Base-by-base conservation (phyloP, 1,140 invertebrate species). In the Belonocnema kinseyi region DNA sequence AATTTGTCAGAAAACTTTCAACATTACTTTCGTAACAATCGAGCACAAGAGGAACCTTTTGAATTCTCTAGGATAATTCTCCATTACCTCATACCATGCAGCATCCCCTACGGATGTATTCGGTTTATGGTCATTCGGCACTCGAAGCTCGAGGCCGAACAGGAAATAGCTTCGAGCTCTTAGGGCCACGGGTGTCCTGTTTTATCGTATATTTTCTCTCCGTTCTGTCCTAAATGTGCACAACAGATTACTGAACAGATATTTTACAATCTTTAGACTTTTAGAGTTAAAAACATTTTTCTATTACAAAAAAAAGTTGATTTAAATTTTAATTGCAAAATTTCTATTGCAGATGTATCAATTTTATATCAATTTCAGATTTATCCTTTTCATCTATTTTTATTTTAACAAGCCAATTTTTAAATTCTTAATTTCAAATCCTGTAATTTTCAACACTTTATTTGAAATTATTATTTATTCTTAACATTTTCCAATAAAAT, bases 61-160 rank as follows among this genome's bases (percentile, higher is more conserved):
- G 61, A 66, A 33, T 66, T 21, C 12, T 40, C 2, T 66, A n/a
- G 26, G 26, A 66, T 66, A 66, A 66, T 66, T 66, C 61, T 33
- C 61, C 26, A 66, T 66, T 66, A 66, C 61, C 26, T 66, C 61
- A 79, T 51, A 76, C 72, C 46, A 76, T 74, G 76, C 71, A 72
- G 78, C 79, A 76, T 78, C 86, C 86, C 88, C 85, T 87, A 84
- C 89, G 88, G 88, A 91, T 89, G 85, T 90, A 90, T 90, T 90
- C 89, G 81, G 83, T 90, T 89, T 90, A 91, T 87, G 89, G 86
- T 87, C 82, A 87, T 85, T 86, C 85, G 80, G 83, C 81, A 80
- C 72, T 82, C 76, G 80, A 79, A 80, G 78, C 76, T 82, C 71
- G 79, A 84, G 74, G 85, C 85, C 82, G 85, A 90, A 89, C 87